These are phyloP conservation scores for Calyptomena viridis DNA, from an alignment of 2,113 vertebrate genomes.

Conservation along the genomic window DNA sequence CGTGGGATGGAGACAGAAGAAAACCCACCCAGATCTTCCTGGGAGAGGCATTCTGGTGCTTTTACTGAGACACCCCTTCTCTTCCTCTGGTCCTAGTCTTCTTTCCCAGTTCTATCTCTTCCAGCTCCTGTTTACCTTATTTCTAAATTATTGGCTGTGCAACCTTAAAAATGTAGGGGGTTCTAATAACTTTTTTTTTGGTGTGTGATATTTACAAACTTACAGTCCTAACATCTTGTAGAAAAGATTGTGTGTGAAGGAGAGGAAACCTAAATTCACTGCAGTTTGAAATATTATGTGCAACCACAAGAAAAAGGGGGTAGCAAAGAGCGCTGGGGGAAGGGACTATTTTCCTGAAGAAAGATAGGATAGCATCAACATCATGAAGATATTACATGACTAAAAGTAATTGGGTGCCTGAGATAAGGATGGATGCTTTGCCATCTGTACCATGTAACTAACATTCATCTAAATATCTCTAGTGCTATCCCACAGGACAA, in stretches of 20 bases:
- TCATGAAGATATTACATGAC: conserved; percentile 35
- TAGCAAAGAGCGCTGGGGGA: neutral
- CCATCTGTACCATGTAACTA: conserved; percentile 34
- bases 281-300: neutral
- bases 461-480: conserved; percentile 51
- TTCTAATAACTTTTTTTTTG: neutral
- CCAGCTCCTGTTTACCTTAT: neutral
- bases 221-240: neutral
- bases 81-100: neutral
- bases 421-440: conserved; percentile 55
- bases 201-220: neutral
- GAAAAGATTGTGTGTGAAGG: neutral
- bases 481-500: conserved; percentile 15
- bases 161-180: neutral
- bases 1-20: neutral
- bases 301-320: neutral
- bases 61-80: neutral
- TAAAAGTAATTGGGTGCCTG: conserved; percentile 45
- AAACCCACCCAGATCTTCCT: neutral
- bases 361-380: conserved; percentile 3
- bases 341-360: neutral
- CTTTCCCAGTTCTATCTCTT: neutral
- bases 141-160: neutral
- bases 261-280: neutral
- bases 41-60: neutral